Evolutionary conservation across 2,888 invertebrate genomes (phyloP).

Genomic region (Drosophila mettleri): DNA sequence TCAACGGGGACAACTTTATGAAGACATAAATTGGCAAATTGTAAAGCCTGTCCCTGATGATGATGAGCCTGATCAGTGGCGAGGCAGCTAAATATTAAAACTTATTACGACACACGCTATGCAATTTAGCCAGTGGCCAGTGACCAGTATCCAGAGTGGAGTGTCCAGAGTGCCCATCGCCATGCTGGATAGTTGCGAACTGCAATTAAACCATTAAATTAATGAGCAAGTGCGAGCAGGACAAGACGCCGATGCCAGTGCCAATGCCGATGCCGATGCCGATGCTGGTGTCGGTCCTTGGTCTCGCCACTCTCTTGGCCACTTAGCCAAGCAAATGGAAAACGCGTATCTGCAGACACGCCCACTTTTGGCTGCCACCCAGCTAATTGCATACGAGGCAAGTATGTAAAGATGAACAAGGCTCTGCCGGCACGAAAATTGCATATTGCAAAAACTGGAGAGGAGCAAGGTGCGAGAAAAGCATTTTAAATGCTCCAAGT

Average conservation of each 20-base stretch:
- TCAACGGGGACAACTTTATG: slow-evolving; percentile 57
- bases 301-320: slow-evolving; percentile 10
- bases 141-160: not conserved
- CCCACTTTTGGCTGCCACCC: slow-evolving; percentile 71
- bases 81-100: slow-evolving; percentile 60
- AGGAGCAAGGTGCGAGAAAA: not conserved
- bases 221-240: slow-evolving; percentile 66
- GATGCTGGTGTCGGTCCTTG: not conserved
- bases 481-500: not conserved
- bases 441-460: slow-evolving; percentile 41
- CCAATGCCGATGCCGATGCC: not conserved
- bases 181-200: slow-evolving; percentile 31
- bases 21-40: slow-evolving; percentile 80
- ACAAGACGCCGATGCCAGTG: slow-evolving; percentile 29
- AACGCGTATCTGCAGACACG: slow-evolving; percentile 68
- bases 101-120: slow-evolving; percentile 41
- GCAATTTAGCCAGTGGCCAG: slow-evolving; percentile 40
- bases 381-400: slow-evolving; percentile 51
- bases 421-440: slow-evolving; percentile 57
- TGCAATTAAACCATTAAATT: slow-evolving; percentile 79
- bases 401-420: slow-evolving; percentile 21
- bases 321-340: slow-evolving; percentile 65
- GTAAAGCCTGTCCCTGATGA: slow-evolving; percentile 60
- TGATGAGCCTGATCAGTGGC: slow-evolving; percentile 57
- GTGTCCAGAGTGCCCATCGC: not conserved